A percentile compares a stretch with the other conserved stretches of the same genome.
Conservation (phyloP, 2,888 invertebrate genomes). For the Cheilosia soror region DNA sequence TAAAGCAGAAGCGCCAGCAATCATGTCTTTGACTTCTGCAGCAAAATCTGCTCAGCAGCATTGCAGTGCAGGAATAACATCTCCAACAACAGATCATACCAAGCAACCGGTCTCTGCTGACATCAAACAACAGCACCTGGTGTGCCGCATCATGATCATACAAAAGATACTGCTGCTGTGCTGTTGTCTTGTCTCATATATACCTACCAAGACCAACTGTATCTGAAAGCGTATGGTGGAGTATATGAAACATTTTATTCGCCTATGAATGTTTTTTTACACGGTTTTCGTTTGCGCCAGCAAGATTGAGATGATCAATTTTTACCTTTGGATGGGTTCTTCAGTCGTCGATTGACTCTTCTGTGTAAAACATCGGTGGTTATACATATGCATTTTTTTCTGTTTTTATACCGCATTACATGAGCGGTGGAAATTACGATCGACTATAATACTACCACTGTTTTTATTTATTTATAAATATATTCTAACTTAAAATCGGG, state of each 20-base stretch:
- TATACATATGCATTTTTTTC: slow-evolving; percentile 61
- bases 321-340: slow-evolving; percentile 72
- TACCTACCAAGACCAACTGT: slow-evolving; percentile 53
- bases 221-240: slow-evolving; percentile 40
- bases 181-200: slow-evolving; percentile 50
- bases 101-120: slow-evolving; percentile 11
- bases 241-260: slow-evolving; percentile 70
- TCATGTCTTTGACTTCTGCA: slow-evolving; percentile 55
- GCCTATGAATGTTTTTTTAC: slow-evolving; percentile 62
- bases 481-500: slow-evolving; percentile 26
- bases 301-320: slow-evolving; percentile 72
- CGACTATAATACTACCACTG: slow-evolving; percentile 16
- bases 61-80: slow-evolving; percentile 60
- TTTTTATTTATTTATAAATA: slow-evolving; percentile 21
- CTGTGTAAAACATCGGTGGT: slow-evolving; percentile 72
- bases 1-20: slow-evolving; percentile 67
- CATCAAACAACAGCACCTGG: slow-evolving; percentile 67
- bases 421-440: slow-evolving; percentile 44
- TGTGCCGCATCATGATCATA: slow-evolving; percentile 64
- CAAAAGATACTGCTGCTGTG: slow-evolving; percentile 61
- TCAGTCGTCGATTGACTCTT: slow-evolving; percentile 75
- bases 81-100: slow-evolving; percentile 67
- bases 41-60: slow-evolving; percentile 26
- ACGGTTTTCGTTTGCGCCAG: slow-evolving; percentile 30
- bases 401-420: slow-evolving; percentile 30